A percentile compares a stretch with the other conserved stretches of the same genome.
Evolutionary conservation across 2,113 vertebrate genomes (phyloP).

Genomic region (Gobiocypris rarus): DNA sequence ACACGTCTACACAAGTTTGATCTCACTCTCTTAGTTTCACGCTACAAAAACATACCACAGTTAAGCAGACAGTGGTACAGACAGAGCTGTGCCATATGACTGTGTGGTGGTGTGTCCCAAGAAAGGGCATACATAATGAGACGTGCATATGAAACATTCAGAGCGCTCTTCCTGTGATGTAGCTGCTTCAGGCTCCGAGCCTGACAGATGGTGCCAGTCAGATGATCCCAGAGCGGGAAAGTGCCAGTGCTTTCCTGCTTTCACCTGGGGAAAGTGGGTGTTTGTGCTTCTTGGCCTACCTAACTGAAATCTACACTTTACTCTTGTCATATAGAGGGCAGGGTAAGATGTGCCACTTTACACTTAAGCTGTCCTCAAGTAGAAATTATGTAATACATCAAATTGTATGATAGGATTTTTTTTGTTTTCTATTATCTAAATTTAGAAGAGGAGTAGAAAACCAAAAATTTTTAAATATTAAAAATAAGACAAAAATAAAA

Average conservation of each 20-base stretch:
- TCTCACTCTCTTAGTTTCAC: background rate
- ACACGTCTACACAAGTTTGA: background rate
- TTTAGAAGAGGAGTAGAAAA: too few relatives aligned
- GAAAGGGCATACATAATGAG: slow-evolving; percentile 59
- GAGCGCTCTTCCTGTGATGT: slow-evolving; percentile 33
- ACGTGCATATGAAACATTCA: slow-evolving; percentile 53
- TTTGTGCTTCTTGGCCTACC: background rate
- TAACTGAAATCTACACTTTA: background rate
- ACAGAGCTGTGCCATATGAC: background rate
- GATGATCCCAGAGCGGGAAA: slow-evolving; percentile 14
- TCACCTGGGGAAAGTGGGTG: background rate
- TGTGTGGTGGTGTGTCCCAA: background rate
- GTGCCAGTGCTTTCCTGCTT: slow-evolving; percentile 17
- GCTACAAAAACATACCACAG: background rate
- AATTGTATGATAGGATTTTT: background rate
- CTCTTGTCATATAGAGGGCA: background rate
- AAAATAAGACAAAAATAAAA: too few relatives aligned
- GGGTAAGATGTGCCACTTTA: background rate
- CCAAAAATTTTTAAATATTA: background rate
- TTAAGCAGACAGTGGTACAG: background rate
- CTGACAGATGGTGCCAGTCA: slow-evolving; percentile 12
- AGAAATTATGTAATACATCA: background rate
- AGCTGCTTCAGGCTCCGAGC: slow-evolving; percentile 17
- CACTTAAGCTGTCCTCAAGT: background rate
- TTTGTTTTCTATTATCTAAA: too few relatives aligned